Base-by-base conservation (phyloP, 2,797 vertebrate species). In the Jordanella pulchra region DNA sequence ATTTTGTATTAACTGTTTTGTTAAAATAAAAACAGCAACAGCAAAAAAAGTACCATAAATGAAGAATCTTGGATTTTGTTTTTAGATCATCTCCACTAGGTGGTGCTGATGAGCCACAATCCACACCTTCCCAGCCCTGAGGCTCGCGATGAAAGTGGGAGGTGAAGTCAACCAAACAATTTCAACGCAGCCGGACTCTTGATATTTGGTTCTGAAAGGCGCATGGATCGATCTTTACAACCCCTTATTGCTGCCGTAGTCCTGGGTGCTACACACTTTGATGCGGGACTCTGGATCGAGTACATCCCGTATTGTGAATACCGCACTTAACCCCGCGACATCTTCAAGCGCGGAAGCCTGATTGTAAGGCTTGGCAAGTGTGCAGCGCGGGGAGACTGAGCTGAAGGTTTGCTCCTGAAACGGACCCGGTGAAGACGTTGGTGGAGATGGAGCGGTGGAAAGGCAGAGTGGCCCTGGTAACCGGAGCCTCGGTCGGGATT, bases 401-500 rank as follows among this genome's bases (percentile, higher is more conserved):
- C 35, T 1, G 35, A 39, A 51, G 61, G 47, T 67, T 30, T 1
- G 74, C 13, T 48, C 58, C 58, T 32, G 30, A 69, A 32, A 13
- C 67, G 4, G 71, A 56, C 15, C 84, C 76, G 76, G 71, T 12
- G 75, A 75, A 80, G 88, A 97, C 97, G 96, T 95, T 97, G 94
- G 71, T 13, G 73, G 81, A 82, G 90, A 97, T 98, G 97, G 96
- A 98, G 94, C 95, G 97, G 77, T 98, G 97, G 97, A 93, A 91
- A 84, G 96, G 94, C 84, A 96, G 97, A 81, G 96, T 98, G 82
- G 97, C 96, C 69, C 93, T 99, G 88, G 97, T 98, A 82, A 98
- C 97, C 30, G 97, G 97, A 86, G 97, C 97, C 61, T 98, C 97
- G 25, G 96, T 95, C 84, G 97, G 97, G 71, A 97, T 98, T 66